These are phyloP conservation scores for Lysiphlebus fabarum DNA, from an alignment of 1,140 invertebrate genomes.

Conservation along the genomic window DNA sequence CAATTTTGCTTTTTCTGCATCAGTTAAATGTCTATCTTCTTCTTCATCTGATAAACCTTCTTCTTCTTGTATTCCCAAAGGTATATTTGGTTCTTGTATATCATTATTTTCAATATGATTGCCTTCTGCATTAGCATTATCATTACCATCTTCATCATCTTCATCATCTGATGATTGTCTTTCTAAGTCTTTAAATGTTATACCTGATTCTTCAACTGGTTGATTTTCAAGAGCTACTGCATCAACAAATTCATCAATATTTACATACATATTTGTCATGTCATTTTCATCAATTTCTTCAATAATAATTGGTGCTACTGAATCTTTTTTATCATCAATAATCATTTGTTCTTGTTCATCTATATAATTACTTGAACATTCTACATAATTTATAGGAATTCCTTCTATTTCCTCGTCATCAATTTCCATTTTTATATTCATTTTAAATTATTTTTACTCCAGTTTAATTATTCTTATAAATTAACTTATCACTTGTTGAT, in stretches of 20 bases:
- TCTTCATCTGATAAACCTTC: conserved; percentile 25
- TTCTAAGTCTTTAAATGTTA: no score
- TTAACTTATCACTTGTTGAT: no score
- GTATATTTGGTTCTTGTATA: not conserved
- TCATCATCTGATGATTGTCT: conserved; percentile 26
- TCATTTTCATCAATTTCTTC: conserved; percentile 46
- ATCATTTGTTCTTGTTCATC: not conserved
- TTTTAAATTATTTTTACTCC: no score
- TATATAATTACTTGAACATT: no score
- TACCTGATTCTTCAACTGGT: no score
- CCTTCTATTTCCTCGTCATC: no score
- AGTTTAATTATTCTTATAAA: no score
- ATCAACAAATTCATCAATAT: conserved; percentile 49
- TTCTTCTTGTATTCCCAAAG: conserved; percentile 21
- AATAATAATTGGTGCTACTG: conserved; percentile 44
- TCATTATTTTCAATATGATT: not conserved
- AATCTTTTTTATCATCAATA: not conserved
- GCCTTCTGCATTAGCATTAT: conserved; percentile 18
- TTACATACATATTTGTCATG: conserved; percentile 34
- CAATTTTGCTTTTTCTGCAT: conserved; percentile 55
- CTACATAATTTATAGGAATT: no score
- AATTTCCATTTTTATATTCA: no score
- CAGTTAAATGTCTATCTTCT: conserved; percentile 22
- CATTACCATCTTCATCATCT: not conserved
- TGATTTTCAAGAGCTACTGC: conserved; percentile 42